Conservation (phyloP, 2,888 invertebrate species). For the Tupiocoris notatus region DNA sequence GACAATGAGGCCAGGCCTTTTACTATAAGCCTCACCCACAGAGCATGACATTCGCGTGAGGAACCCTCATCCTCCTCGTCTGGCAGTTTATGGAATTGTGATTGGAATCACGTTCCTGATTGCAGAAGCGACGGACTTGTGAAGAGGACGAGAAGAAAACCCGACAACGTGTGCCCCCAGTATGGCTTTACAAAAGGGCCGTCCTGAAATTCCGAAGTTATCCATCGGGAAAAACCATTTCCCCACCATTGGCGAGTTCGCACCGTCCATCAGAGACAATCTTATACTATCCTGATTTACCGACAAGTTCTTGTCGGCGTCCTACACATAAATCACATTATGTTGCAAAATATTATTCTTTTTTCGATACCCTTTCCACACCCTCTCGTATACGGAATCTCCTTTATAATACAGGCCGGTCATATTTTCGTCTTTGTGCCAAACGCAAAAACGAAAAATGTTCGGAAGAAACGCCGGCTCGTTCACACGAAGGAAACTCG, state of each 20-base stretch:
- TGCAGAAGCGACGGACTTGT: slow-evolving; percentile 31
- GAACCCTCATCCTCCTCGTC: not conserved
- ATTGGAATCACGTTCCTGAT: slow-evolving; percentile 41
- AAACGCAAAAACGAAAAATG: not conserved
- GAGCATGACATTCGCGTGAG: not conserved
- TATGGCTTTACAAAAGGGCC: slow-evolving; percentile 32
- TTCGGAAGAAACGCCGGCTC: not conserved
- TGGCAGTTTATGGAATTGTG: slow-evolving; percentile 39
- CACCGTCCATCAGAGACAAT: not conserved
- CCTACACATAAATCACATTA: slow-evolving; percentile 15
- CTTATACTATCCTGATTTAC: not conserved
- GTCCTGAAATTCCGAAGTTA: slow-evolving; percentile 34
- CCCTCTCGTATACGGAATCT: not conserved
- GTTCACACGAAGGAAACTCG: not conserved
- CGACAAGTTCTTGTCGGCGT: not conserved
- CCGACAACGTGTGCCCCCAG: slow-evolving; percentile 33
- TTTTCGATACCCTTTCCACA: not conserved
- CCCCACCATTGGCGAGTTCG: not conserved
- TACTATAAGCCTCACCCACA: too few species aligned
- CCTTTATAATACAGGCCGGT: not conserved
- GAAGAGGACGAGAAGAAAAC: slow-evolving; percentile 30
- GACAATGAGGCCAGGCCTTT: too few species aligned
- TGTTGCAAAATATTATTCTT: not conserved
- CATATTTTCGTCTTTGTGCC: not conserved
- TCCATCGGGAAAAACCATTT: slow-evolving; percentile 28